Conservation (phyloP, 53 echinoderm and acorn worm species). For the Antedon mediterranea region DNA sequence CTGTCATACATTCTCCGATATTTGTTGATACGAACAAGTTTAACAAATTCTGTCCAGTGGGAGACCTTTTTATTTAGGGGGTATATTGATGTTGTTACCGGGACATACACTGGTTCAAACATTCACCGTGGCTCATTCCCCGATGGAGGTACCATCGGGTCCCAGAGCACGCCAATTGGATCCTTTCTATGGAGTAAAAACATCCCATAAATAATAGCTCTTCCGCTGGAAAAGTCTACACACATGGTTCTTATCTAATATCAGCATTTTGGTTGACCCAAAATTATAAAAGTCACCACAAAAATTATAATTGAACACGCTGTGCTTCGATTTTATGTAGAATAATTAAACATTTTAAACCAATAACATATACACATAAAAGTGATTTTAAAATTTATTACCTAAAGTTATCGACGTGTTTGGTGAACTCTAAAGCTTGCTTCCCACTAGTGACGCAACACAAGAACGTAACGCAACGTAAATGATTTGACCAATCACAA, state of each 20-base stretch:
- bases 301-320: not conserved
- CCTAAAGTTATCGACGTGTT: too few relatives aligned
- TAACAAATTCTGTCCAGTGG: not conserved
- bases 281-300: not conserved
- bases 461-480: too few relatives aligned
- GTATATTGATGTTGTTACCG: not conserved
- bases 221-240: not conserved
- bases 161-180: not conserved
- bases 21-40: not conserved
- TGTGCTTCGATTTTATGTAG: not conserved
- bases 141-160: not conserved
- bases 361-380: too few relatives aligned
- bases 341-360: too few relatives aligned
- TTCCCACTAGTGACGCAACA: too few relatives aligned
- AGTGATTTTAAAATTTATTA: too few relatives aligned
- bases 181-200: not conserved
- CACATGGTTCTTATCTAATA: not conserved
- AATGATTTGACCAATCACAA: too few relatives aligned
- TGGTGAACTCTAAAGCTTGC: too few relatives aligned
- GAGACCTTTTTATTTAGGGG: not conserved
- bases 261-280: not conserved
- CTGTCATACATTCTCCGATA: too few relatives aligned
- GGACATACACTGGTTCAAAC: not conserved
- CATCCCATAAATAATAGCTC: not conserved
- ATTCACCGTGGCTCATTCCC: not conserved